Conservation (phyloP, 1,140 invertebrate species). For the Leptinotarsa lineolata region DNA sequence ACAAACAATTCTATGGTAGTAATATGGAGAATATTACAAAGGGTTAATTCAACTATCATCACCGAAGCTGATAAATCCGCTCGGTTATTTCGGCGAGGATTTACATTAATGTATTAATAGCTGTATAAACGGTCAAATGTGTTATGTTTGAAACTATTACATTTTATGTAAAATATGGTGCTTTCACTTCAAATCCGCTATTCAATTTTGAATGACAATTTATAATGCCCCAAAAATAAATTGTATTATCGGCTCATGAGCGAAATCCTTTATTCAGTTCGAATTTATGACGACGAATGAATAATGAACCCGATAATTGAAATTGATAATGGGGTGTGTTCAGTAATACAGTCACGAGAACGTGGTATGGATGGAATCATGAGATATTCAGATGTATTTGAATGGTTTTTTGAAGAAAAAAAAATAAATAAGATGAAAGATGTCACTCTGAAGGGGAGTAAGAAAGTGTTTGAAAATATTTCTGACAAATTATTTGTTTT, state of each 20-base stretch:
- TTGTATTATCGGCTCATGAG: not conserved
- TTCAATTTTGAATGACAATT: not conserved
- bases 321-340: too few species aligned
- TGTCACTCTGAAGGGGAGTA: too few species aligned
- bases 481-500: too few species aligned
- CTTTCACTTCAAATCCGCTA: not conserved
- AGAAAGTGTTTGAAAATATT: too few species aligned
- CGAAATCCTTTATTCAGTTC: not conserved
- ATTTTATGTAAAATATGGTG: conserved; percentile 15
- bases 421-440: too few species aligned
- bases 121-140: not conserved
- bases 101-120: conserved; percentile 15
- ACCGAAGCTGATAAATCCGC: not conserved
- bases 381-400: too few species aligned
- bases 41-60: not conserved
- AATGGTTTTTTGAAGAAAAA: too few species aligned
- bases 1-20: not conserved
- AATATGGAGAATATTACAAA: not conserved
- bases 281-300: too few species aligned
- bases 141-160: conserved; percentile 12
- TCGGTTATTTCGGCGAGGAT: conserved; percentile 1
- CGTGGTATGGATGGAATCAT: too few species aligned
- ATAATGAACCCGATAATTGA: too few species aligned
- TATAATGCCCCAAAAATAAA: not conserved
- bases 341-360: too few species aligned